A percentile compares a stretch with the other conserved stretches of the same genome.
Conservation (phyloP, 2,113 vertebrate species). For the Corythaixoides concolor region DNA sequence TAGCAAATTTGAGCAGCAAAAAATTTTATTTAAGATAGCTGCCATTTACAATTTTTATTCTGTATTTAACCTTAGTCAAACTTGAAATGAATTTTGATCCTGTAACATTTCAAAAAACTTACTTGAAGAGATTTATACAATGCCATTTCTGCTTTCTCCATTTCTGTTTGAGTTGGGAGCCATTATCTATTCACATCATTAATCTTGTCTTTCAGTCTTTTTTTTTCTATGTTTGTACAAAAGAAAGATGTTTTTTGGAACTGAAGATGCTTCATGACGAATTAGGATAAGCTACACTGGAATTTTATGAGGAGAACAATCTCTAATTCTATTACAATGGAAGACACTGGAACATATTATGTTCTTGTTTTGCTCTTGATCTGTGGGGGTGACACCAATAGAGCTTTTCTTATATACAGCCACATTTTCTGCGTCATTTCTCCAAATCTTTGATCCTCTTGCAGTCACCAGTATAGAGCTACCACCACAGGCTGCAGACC, state of each 20-base stretch:
- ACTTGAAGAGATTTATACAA: background rate
- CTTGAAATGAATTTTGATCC: background rate
- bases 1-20: background rate
- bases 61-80: background rate
- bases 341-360: background rate
- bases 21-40: background rate
- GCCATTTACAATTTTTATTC: background rate
- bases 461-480: background rate
- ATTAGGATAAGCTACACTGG: background rate
- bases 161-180: background rate
- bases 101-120: background rate
- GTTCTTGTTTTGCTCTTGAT: background rate
- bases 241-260: background rate
- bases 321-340: background rate
- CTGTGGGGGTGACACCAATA: background rate
- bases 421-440: background rate
- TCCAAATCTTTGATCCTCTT: background rate
- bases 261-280: background rate
- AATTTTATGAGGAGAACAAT: background rate
- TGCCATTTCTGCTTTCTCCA: background rate
- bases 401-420: background rate
- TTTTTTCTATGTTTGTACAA: background rate
- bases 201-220: background rate
- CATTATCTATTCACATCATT: background rate
- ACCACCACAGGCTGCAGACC: background rate